Evolutionary conservation across 2,113 vertebrate genomes (phyloP), one percentile per base, ranked within the genome.

Genomic region (Callipepla californica): DNA sequence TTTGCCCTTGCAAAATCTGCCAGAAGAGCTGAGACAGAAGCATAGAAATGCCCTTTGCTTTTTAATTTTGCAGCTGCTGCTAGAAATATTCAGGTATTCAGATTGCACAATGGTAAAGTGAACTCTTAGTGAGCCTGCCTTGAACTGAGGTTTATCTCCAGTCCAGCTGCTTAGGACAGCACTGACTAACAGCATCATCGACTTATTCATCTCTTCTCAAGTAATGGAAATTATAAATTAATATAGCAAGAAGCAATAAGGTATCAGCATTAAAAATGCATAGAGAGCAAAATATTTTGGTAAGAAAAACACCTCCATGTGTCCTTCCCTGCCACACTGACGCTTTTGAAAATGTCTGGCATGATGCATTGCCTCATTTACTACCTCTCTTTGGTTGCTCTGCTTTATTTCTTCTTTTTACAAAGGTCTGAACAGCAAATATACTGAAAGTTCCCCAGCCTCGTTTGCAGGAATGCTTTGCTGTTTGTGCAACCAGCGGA

Each of bases 191-290:
- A 70, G 55, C 57, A 91, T 87, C 55, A 80, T 48, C 48, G 77
- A 62, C 76, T 94, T 84, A 95, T 55, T 91, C 55, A 48, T 58
- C 89, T 95, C 81, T 67, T 88, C 75, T 82, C 72, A 55, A 75
- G 69, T 22, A 61, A 83, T 4, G 13, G 84, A 90, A 86, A 51
- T 80, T 94, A 96, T 85, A 85, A 93, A 92, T 68, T 68, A 74
- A 92, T 65, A 77, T 0, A 79, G 66, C 86, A 65, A 95, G 73
- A 94, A 59, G 91, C 90, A 81, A 79, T 67, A 87, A 94, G 59
- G 90, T 66, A 87, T 91, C 77, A 96, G 75, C 90, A 89, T 88
- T 93, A 90, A 95, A 95, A 95, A 91, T 26, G 45, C 92, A 92
- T 1, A 76, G 48, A 77, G 23, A 6, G 55, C 90, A 96, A 36